These are phyloP conservation scores for Noctua pronuba DNA, from an alignment of 2,888 invertebrate genomes.

Conservation along the genomic window DNA sequence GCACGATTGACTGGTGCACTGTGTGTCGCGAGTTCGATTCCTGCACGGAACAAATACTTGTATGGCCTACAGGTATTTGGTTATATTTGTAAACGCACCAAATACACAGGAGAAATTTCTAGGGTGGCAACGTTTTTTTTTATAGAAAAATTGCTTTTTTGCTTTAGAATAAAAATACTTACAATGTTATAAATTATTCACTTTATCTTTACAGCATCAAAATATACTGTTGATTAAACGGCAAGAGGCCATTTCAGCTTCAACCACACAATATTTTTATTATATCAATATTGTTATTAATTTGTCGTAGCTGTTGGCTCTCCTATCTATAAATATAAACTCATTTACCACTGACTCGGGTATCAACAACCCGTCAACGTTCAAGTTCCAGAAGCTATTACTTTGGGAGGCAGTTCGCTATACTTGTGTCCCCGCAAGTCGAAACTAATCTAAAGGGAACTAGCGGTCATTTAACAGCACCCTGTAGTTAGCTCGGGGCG, in stretches of 20 bases:
- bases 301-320: too few species aligned
- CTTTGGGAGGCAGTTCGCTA: conserved; percentile 13
- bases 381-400: conserved; percentile 43
- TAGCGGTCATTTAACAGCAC: conserved; percentile 24
- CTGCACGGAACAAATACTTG: too few species aligned
- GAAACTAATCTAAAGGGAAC: conserved; percentile 51
- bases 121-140: too few species aligned
- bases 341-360: conserved; percentile 6
- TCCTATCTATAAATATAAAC: too few species aligned
- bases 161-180: too few species aligned
- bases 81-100: too few species aligned
- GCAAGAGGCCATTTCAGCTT: background rate
- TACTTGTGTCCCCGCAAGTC: conserved; percentile 35
- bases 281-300: too few species aligned
- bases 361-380: conserved; percentile 10
- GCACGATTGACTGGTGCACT: too few species aligned
- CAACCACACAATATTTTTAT: background rate
- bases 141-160: too few species aligned
- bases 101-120: too few species aligned
- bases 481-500: conserved; percentile 30
- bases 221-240: background rate
- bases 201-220: background rate
- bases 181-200: background rate
- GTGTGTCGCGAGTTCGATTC: too few species aligned
- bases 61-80: too few species aligned